A percentile compares a stretch with the other conserved stretches of the same genome.
phyloP scores from a whole-genome alignment of 2,797 vertebrate genomes.

The Cossypha niveicapilla region DNA sequence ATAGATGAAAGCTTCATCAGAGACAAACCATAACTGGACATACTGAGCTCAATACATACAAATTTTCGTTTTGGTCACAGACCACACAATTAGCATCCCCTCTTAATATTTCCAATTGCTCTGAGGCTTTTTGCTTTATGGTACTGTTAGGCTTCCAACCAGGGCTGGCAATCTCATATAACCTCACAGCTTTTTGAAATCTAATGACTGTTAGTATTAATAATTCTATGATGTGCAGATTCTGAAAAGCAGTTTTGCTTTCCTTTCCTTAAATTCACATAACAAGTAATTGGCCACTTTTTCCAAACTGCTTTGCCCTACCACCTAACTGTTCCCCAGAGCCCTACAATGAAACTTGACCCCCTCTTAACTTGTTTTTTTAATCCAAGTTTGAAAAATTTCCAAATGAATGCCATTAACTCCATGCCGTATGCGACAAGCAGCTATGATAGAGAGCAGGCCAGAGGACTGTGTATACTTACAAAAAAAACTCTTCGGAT shows the following conservation, averaged over 20 bases:
- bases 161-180: not conserved
- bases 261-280: not conserved
- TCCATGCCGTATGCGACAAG: not conserved
- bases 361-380: not conserved
- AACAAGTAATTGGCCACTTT: not conserved
- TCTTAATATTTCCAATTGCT: not conserved
- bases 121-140: not conserved
- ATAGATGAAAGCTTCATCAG: slow-evolving; percentile 36
- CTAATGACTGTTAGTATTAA: not conserved
- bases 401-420: slow-evolving; percentile 20
- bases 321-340: slow-evolving; percentile 3
- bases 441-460: not conserved
- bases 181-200: not conserved
- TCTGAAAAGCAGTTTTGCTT: not conserved
- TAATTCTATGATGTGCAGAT: not conserved
- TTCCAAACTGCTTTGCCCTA: not conserved
- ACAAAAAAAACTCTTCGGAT: slow-evolving; percentile 88
- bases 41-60: not conserved
- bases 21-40: slow-evolving; percentile 27
- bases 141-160: not conserved
- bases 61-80: slow-evolving; percentile 45
- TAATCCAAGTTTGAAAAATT: slow-evolving; percentile 17
- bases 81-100: slow-evolving; percentile 56
- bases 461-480: slow-evolving; percentile 69
- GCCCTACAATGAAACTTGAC: not conserved